Evolutionary conservation across 2,888 invertebrate species (phyloP).

Genomic region (Erpobdella octoculata): DNA sequence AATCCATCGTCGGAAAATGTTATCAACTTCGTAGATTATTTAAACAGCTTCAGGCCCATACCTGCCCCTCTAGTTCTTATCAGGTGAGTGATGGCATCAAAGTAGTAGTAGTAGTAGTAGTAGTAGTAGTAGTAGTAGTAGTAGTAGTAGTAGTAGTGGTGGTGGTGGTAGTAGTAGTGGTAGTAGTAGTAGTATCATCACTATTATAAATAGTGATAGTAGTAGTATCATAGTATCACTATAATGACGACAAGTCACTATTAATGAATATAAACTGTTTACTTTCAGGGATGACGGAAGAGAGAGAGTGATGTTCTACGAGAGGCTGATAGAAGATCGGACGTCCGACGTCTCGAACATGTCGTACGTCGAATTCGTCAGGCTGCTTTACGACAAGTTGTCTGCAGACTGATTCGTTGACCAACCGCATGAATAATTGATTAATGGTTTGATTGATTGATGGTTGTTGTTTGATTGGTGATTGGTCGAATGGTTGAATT

Average conservation of each 20-base stretch:
- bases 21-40: conserved; percentile 69
- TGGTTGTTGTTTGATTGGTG: not conserved
- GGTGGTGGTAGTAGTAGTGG: not conserved
- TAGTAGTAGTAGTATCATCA: not conserved
- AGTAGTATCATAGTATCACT: not conserved
- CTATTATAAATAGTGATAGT: not conserved
- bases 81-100: conserved; percentile 57
- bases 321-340: conserved; percentile 84
- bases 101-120: not conserved
- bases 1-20: conserved; percentile 68
- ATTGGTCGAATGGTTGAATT: not conserved
- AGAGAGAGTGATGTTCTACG: conserved; percentile 70
- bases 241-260: not conserved
- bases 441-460: not conserved
- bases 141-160: not conserved
- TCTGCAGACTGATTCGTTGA: not conserved
- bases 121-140: not conserved
- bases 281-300: conserved; percentile 78
- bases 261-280: conserved; percentile 7
- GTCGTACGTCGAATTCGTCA: conserved; percentile 95
- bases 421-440: not conserved
- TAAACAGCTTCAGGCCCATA: conserved; percentile 78
- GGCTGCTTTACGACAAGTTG: conserved; percentile 59
- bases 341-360: conserved; percentile 77
- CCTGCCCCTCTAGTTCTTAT: conserved; percentile 71